phyloP scores from a whole-genome alignment of 1,140 invertebrate species.

The Stenopsyche tienmushanensis region DNA sequence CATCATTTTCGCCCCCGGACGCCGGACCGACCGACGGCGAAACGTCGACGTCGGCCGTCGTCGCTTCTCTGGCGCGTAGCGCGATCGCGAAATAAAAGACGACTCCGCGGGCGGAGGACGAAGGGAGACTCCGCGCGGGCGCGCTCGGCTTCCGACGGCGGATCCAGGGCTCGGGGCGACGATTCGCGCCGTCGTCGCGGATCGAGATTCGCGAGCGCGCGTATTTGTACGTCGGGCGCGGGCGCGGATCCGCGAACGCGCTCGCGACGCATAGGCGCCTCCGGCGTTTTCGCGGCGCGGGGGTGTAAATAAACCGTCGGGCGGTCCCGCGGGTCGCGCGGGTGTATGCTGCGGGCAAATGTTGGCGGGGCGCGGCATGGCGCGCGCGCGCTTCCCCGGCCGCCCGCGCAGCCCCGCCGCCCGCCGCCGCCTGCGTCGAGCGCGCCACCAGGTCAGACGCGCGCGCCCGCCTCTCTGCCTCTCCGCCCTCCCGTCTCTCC shows the following conservation, averaged over 20 bases:
- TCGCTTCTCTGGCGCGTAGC: no score
- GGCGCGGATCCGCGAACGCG: not conserved
- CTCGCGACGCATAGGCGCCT: not conserved
- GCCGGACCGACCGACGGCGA: not conserved
- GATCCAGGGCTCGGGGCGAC: not conserved
- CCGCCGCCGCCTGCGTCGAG: constrained; percentile 1
- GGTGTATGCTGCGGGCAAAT: no score
- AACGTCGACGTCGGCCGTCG: not conserved
- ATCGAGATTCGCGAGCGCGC: no score
- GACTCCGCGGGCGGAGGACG: no score
- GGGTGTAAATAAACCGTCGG: not conserved
- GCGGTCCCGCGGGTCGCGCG: not conserved
- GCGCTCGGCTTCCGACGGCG: not conserved
- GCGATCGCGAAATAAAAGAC: not conserved
- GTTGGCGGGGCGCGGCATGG: constrained; percentile 30
- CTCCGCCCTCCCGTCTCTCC: not conserved
- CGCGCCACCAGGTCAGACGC: not conserved
- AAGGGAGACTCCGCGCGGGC: not conserved
- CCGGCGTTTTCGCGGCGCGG: not conserved
- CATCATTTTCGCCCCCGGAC: no score
- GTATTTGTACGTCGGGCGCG: not conserved
- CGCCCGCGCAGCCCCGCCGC: not conserved
- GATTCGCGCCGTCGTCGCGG: not conserved
- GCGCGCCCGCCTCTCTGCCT: not conserved
- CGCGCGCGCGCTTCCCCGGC: constrained; percentile 29